A percentile compares a stretch with the other conserved stretches of the same genome.
Evolutionary conservation across 92 coral and sea anemone species (phyloP).

Genomic region (Paragorgia papillata): DNA sequence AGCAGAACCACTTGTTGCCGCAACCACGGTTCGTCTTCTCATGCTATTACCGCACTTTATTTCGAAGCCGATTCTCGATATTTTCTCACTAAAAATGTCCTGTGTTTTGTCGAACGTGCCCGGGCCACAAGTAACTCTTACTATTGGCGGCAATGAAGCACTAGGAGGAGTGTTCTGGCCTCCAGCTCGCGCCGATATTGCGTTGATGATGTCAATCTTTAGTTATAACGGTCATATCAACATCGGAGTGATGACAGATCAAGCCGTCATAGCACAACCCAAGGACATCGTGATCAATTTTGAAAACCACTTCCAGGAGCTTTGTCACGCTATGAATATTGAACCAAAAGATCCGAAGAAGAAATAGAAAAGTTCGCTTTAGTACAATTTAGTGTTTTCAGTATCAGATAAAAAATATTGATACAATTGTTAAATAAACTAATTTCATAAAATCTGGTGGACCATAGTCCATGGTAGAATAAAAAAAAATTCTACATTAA

Average conservation of each 20-base stretch:
- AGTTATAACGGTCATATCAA: slow-evolving; percentile 88
- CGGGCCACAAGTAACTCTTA: slow-evolving; percentile 78
- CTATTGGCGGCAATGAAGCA: slow-evolving; percentile 78
- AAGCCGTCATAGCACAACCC: slow-evolving; percentile 75
- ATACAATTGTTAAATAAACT: too few species aligned
- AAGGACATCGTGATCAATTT: slow-evolving; percentile 66
- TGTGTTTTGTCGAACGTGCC: slow-evolving; percentile 96
- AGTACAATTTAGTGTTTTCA: too few species aligned
- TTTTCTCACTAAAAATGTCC: slow-evolving; percentile 78
- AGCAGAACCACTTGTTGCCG: slow-evolving; percentile 86
- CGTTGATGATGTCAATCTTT: slow-evolving; percentile 86
- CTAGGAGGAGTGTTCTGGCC: slow-evolving; percentile 87
- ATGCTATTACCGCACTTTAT: slow-evolving; percentile 82
- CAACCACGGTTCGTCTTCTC: slow-evolving; percentile 70
- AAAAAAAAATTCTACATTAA: too few species aligned
- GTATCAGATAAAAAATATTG: too few species aligned
- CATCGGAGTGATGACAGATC: slow-evolving; percentile 77
- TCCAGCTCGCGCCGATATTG: slow-evolving; percentile 85
- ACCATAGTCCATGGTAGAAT: too few species aligned
- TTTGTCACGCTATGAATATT: slow-evolving; percentile 72
- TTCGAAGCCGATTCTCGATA: slow-evolving; percentile 74
- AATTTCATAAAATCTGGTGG: too few species aligned
- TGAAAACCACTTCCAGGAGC: slow-evolving; percentile 71
- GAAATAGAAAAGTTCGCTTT: too few species aligned
- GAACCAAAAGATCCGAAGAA: not conserved